Evolutionary conservation across 2,113 vertebrate species (phyloP).

Genomic region (Carlito syrichta): DNA sequence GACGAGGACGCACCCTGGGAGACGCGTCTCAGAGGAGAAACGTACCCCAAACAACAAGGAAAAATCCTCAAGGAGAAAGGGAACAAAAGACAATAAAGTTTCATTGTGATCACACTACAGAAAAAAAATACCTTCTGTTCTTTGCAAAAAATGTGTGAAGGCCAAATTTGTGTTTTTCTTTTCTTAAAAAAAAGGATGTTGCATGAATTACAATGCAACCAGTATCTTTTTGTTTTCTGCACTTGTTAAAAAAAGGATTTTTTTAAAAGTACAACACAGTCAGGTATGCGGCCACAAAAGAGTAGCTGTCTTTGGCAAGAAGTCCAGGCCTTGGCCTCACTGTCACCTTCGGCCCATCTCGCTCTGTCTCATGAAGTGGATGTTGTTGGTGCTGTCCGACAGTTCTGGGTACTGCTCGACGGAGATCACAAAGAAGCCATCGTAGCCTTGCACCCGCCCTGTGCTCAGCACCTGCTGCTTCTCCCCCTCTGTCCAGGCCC

Average conservation of each 20-base stretch:
- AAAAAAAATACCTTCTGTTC: conserved; percentile 85
- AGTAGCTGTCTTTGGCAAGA: conserved; percentile 99
- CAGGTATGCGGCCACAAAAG: conserved; percentile 91
- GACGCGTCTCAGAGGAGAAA: conserved; percentile 76
- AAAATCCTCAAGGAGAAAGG: conserved; percentile 55
- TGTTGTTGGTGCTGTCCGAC: conserved; percentile 96
- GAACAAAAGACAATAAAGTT: conserved; percentile 85
- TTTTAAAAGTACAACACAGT: conserved; percentile 87
- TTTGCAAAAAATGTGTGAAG: conserved; percentile 87
- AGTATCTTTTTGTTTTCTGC: conserved; percentile 79
- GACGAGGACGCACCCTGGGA: conserved; percentile 65
- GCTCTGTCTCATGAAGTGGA: conserved; percentile 99
- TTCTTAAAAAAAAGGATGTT: conserved; percentile 83
- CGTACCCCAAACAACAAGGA: conserved; percentile 57
- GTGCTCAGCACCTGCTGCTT: conserved; percentile 94
- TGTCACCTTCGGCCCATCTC: conserved; percentile 99
- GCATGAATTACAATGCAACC: conserved; percentile 91
- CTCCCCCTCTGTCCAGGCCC: conserved; percentile 96
- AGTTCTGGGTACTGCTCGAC: conserved; percentile 98
- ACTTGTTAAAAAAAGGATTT: conserved; percentile 83
- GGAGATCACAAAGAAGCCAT: conserved; percentile 95
- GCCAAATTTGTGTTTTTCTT: conserved; percentile 83
- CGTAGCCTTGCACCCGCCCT: conserved; percentile 94
- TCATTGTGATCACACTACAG: conserved; percentile 86
- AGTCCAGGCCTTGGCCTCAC: conserved; percentile 85